Conservation (phyloP, 1,140 invertebrate species). For the Aricia agestis region DNA sequence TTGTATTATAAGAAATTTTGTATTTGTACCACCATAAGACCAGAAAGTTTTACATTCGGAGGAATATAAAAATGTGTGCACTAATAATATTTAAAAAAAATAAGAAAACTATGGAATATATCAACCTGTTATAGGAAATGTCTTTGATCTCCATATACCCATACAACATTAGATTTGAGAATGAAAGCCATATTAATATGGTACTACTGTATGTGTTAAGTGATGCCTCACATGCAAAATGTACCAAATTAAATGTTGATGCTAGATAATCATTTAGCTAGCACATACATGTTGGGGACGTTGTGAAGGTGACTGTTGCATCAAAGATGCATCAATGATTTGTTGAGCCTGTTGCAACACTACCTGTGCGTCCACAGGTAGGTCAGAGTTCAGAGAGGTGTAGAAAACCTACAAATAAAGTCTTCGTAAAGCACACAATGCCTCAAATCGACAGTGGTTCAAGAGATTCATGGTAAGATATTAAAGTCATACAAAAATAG, state of each 20-base stretch:
- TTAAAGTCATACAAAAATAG: not conserved
- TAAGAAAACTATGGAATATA: too few relatives aligned
- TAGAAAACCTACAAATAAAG: slow-evolving; percentile 76
- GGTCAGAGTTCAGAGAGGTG: slow-evolving; percentile 59
- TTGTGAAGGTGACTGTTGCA: slow-evolving; percentile 70
- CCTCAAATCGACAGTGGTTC: not conserved
- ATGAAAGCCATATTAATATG: slow-evolving; percentile 5
- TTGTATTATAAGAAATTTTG: not conserved
- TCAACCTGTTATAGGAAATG: too few relatives aligned
- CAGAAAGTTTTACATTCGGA: too few relatives aligned
- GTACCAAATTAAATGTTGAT: slow-evolving; percentile 32
- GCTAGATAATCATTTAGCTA: slow-evolving; percentile 41
- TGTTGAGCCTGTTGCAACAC: slow-evolving; percentile 75
- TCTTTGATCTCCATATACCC: too few relatives aligned
- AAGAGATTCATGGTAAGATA: not conserved
- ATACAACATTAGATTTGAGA: not conserved
- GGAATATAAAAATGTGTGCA: too few relatives aligned
- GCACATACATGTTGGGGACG: slow-evolving; percentile 74
- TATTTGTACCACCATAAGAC: not conserved
- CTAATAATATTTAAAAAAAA: too few relatives aligned
- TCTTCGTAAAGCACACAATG: slow-evolving; percentile 34
- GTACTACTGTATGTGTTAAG: slow-evolving; percentile 10
- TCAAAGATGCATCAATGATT: slow-evolving; percentile 74
- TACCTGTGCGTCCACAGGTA: slow-evolving; percentile 73
- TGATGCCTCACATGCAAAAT: slow-evolving; percentile 30